Percentiles rank a stretch among this genome's conserved stretches.
Conservation (phyloP, 2,888 invertebrate genomes). For the Heliconius sara region DNA sequence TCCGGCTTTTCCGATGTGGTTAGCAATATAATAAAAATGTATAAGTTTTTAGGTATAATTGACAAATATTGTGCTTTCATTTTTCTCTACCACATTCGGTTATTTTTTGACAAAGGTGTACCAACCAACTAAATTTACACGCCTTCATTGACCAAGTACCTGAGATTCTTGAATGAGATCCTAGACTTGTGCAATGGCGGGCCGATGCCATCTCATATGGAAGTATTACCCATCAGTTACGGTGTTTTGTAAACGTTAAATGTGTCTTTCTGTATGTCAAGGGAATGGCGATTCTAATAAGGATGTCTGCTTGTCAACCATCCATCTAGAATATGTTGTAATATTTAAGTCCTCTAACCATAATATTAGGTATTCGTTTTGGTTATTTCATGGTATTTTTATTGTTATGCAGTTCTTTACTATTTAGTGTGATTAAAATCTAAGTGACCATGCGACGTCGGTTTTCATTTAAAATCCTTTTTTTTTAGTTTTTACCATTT, state of each 20-base stretch:
- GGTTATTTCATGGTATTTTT: background rate
- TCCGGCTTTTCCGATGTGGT: too few species aligned
- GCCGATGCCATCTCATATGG: slow-evolving; percentile 28
- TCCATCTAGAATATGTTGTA: slow-evolving; percentile 16
- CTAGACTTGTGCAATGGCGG: slow-evolving; percentile 30
- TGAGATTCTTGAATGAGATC: slow-evolving; percentile 54
- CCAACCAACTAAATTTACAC: too few species aligned
- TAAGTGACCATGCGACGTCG: background rate
- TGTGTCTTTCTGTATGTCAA: slow-evolving; percentile 9
- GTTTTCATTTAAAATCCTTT: background rate
- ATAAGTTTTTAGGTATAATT: too few species aligned
- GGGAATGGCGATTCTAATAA: slow-evolving; percentile 9
- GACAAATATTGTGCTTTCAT: too few species aligned
- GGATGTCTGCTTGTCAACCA: slow-evolving; percentile 37
- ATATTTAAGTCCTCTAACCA: background rate
- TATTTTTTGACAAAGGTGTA: too few species aligned
- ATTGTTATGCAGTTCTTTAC: background rate
- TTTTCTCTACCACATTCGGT: too few species aligned
- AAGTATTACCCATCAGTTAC: slow-evolving; percentile 40
- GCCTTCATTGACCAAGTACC: slow-evolving; percentile 63
- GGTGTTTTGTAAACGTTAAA: slow-evolving; percentile 36
- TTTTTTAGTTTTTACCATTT: background rate
- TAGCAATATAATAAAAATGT: too few species aligned
- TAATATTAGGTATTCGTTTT: background rate
- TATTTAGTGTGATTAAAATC: background rate